Conservation (phyloP, 2,113 vertebrate species). For the Urocynchramus pylzowi region DNA sequence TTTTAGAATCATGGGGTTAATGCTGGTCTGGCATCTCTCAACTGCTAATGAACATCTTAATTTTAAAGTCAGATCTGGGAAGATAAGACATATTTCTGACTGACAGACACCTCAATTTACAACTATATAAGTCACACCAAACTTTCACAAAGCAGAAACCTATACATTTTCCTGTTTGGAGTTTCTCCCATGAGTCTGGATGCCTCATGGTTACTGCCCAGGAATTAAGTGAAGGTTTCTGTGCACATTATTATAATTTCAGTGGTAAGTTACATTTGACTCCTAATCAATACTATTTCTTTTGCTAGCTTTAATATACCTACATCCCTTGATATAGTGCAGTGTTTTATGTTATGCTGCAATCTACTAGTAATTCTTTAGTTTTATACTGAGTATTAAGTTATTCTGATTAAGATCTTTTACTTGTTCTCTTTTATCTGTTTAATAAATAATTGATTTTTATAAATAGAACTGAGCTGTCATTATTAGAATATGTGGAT, state of each 20-base stretch:
- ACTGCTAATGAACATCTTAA: not conserved
- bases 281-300: not conserved
- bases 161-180: not conserved
- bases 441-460: not conserved
- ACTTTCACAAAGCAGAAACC: not conserved
- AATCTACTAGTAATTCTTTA: not conserved
- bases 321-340: not conserved
- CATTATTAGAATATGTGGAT: not conserved
- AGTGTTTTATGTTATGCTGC: not conserved
- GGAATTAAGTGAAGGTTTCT: not conserved
- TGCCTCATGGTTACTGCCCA: too few relatives aligned
- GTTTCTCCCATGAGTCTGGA: not conserved
- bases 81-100: not conserved
- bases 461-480: not conserved
- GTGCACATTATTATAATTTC: not conserved
- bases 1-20: not conserved
- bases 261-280: fast-evolving
- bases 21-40: not conserved
- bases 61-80: not conserved
- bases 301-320: not conserved
- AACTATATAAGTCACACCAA: not conserved
- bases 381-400: too few relatives aligned
- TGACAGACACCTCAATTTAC: not conserved
- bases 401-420: not conserved
- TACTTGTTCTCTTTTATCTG: not conserved